Evolutionary conservation across 2,113 vertebrate genomes (phyloP).

Genomic region (Etheostoma spectabile): DNA sequence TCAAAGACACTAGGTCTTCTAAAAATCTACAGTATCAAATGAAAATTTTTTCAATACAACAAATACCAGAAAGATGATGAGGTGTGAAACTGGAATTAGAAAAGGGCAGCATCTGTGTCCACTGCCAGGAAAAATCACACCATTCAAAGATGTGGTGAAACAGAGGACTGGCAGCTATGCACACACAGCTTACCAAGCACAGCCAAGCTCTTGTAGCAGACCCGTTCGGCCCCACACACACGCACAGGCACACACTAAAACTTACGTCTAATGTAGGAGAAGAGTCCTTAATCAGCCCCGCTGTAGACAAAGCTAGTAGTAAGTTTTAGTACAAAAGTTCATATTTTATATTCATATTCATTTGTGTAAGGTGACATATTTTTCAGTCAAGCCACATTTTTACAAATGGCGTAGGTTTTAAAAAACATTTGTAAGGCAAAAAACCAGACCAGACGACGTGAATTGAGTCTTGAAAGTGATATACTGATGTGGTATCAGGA

Average conservation of each 20-base stretch:
- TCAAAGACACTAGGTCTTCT: neutral
- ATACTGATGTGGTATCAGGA: neutral
- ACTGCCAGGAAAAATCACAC: slow-evolving; percentile 56
- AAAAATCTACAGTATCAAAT: slow-evolving; percentile 4
- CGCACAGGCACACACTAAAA: neutral
- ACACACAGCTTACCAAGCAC: slow-evolving; percentile 33
- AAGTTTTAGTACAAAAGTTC: too few relatives aligned
- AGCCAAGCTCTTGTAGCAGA: slow-evolving; percentile 25
- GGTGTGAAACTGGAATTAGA: slow-evolving; percentile 14
- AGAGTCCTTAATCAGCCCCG: slow-evolving; percentile 3
- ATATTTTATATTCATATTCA: too few relatives aligned
- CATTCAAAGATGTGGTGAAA: slow-evolving; percentile 50
- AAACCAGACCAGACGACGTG: too few relatives aligned
- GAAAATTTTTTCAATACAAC: neutral
- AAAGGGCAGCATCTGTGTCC: slow-evolving; percentile 37
- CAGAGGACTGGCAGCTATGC: slow-evolving; percentile 40
- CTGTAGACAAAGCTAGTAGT: neutral
- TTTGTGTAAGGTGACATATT: too few relatives aligned
- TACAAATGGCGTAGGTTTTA: neutral
- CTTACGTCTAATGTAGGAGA: neutral
- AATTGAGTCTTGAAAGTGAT: neutral
- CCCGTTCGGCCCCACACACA: neutral
- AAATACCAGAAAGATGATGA: slow-evolving; percentile 27
- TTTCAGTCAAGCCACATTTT: too few relatives aligned
- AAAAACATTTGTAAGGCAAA: too few relatives aligned